Evolutionary conservation across 92 coral and sea anemone species (phyloP), one percentile per base, ranked within the genome.

Genomic region (Porites cylindrica): DNA sequence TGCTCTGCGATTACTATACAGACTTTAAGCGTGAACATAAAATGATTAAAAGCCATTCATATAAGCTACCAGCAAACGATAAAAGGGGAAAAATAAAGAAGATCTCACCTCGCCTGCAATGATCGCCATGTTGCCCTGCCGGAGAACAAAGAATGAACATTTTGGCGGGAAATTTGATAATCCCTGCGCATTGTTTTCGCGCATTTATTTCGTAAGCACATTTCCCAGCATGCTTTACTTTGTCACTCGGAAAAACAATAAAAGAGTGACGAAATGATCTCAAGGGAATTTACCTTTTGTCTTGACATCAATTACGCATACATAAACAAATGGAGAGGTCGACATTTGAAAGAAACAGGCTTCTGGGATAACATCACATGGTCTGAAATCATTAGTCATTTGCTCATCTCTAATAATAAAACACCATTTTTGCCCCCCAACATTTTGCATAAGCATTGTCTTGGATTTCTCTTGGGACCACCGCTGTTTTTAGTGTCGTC

Each of bases 151-250:
- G 61, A 18, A 24, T 53, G 23, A 50, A 51, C 61, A 19, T 10
- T 10, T 0, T 53, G 84, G 84, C 84, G 84, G 65, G 84, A 80
- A 74, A 75, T 50, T 51, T 23, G 43, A 43, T 24, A 10, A 78
- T 47, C 50, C 12, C 17, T 38, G 83, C 84, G 64, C 84, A 7
- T 54, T 13, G 11, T 9, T 20, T 21, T 38, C 7, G 47, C 47
- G 47, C 47, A 38, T 38, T 38, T 38, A 38, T 38, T 38, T 4
- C 47, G 47, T 38, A 38, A 38, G 6, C 47, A 38, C 47, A 38
- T 38, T 80, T 80, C 84, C 84, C 84, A 51, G 62, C 24, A 66
- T 80, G 74, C 84, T 51, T 21, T 24, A 66, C 26, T 54, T 0
- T 64, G n/a, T n/a, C n/a, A n/a, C n/a, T 6, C 3, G 47, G 47